Evolutionary conservation across 2,888 invertebrate species (phyloP), one percentile per base, ranked within the genome.

Genomic region (Pinctada fucata): DNA sequence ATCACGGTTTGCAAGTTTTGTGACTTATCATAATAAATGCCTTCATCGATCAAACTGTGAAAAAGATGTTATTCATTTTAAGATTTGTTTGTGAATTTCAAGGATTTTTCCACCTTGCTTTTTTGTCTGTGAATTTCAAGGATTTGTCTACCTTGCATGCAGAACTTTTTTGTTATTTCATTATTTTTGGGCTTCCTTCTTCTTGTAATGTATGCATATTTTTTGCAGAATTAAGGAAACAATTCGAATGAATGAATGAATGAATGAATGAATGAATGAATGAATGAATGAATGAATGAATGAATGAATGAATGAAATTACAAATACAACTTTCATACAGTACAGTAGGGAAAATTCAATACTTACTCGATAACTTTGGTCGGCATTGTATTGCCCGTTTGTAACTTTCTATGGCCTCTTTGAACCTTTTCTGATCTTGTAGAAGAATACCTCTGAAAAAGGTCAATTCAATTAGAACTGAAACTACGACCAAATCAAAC

Each of bases 351-450:
- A n/a, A n/a, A n/a, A n/a, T n/a, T 75, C 8, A 45, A 85, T 71
- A 85, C 97, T 96, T 94, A 98, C 98, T 95, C 92, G 97, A 97
- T 93, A 98, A 95, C 90, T 97, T 96, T 85, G 98, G 97, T 93
- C 98, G 95, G 94, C 96, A 98, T 93, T 96, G 96, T 92, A 98
- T 97, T 86, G 98, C 98, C 90, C 95, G 95, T 93, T 96, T 95
- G 93, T 97, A 98, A 94, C 97, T 97, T 92, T 96, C 95, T 91
- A 97, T 95, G 82, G 98, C 97, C 92, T 97, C 97, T 88, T 96
- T 95, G 93, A 96, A 95, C 90, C 97, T 95, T 91, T 96, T 95
- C 93, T 96, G 96, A 90, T 97, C 96, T 93, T 98, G 97, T 89
- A 97, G 95, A 91, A 98, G 94, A 91, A 97, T 96, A 82, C 98